Evolutionary conservation across 2,888 invertebrate genomes (phyloP).

Genomic region (Crioceris asparagi): DNA sequence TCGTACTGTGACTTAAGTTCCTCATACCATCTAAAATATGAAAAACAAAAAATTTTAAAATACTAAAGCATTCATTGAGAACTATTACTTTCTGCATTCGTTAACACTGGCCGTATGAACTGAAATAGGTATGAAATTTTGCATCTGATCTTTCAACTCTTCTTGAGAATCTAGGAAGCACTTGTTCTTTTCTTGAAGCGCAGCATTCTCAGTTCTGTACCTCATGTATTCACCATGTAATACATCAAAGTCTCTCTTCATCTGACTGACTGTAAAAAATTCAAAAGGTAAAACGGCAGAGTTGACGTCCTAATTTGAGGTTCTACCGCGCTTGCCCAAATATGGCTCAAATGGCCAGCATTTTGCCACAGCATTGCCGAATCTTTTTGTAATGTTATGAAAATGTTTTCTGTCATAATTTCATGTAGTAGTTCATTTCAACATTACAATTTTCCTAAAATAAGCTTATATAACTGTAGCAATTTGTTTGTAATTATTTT

Average conservation of each 20-base stretch:
- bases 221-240: slow-evolving; percentile 52
- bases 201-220: slow-evolving; percentile 47
- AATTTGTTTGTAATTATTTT: too few relatives aligned
- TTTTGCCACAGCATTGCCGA: too few relatives aligned
- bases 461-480: too few relatives aligned
- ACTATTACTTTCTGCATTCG: slow-evolving; percentile 56
- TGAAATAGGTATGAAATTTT: slow-evolving; percentile 49
- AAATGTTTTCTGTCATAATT: too few relatives aligned
- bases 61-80: background rate
- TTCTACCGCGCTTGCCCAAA: too few relatives aligned
- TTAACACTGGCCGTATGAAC: slow-evolving; percentile 57
- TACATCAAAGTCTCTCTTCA: slow-evolving; percentile 54
- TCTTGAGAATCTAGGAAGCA: slow-evolving; percentile 43
- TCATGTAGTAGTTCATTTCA: too few relatives aligned
- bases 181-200: slow-evolving; percentile 48
- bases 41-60: background rate
- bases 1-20: slow-evolving; percentile 64
- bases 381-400: too few relatives aligned
- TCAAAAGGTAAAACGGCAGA: too few relatives aligned
- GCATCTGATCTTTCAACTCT: slow-evolving; percentile 43
- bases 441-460: background rate
- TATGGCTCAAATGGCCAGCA: too few relatives aligned
- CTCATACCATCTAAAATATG: slow-evolving; percentile 50
- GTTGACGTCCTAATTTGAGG: too few relatives aligned
- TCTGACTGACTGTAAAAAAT: slow-evolving; percentile 45